These are phyloP conservation scores for Arizona elegans DNA, from an alignment of 2,113 vertebrate species.

Conservation along the genomic window DNA sequence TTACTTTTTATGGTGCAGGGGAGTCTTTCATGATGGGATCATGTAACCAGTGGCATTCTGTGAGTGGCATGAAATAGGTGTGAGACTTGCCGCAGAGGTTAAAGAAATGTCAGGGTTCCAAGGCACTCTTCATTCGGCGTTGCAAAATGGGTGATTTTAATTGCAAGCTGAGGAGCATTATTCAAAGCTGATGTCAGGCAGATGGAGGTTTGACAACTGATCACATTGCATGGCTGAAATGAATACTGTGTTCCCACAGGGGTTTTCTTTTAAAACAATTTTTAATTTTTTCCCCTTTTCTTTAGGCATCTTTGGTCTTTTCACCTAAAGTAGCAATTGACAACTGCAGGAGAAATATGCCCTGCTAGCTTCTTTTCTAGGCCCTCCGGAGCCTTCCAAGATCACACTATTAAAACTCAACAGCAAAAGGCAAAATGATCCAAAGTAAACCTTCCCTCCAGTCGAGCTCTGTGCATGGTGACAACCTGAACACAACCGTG, in stretches of 20 bases:
- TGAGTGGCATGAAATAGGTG: constrained; percentile 47
- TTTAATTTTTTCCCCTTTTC: neutral
- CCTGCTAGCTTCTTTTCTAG: neutral
- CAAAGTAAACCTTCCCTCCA: neutral
- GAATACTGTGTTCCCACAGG: neutral
- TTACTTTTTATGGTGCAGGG: constrained; percentile 56
- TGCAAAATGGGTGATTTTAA: constrained; percentile 46
- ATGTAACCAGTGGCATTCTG: constrained; percentile 55
- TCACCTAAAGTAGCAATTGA: neutral
- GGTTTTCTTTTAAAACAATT: neutral
- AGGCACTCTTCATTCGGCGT: constrained; percentile 21
- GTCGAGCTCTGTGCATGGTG: neutral
- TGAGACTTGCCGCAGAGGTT: constrained; percentile 57
- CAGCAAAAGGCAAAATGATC: neutral
- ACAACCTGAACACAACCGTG: neutral
- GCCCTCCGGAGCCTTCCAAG: neutral
- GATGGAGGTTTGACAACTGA: neutral
- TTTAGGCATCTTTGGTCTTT: neutral
- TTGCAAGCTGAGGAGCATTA: constrained; percentile 41
- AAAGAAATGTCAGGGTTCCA: constrained; percentile 58
- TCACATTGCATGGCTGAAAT: constrained; percentile 11
- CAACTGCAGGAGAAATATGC: neutral
- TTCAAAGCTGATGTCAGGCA: constrained; percentile 15
- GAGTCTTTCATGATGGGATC: constrained; percentile 53
- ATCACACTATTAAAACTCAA: neutral